Conservation (phyloP, 2,888 invertebrate genomes). For the Strigamia transsilvanica region DNA sequence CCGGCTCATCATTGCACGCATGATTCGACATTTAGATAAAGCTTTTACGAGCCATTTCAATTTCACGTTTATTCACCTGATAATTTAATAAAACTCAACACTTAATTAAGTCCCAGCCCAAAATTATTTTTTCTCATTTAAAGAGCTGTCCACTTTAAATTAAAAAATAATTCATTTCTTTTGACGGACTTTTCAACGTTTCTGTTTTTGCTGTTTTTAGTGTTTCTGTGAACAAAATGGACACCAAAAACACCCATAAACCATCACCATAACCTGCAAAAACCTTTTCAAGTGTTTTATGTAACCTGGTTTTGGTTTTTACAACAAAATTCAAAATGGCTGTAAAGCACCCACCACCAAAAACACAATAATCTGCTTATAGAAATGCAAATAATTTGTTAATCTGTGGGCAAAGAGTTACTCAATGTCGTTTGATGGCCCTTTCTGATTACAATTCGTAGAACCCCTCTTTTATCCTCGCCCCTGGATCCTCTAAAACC, state of each 20-base stretch:
- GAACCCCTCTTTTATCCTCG: not conserved
- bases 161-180: too few species aligned
- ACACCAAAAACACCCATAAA: too few species aligned
- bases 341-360: too few species aligned
- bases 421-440: conserved; percentile 14
- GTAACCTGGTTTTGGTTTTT: too few species aligned
- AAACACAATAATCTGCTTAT: not conserved
- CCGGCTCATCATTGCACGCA: not conserved
- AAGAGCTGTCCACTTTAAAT: not conserved
- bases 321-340: too few species aligned
- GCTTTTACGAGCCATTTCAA: not conserved
- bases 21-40: not conserved
- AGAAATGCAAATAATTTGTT: not conserved
- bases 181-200: too few species aligned
- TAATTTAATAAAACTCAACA: conserved; percentile 1
- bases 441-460: conserved; percentile 17
- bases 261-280: too few species aligned
- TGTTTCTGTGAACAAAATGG: too few species aligned
- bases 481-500: not conserved
- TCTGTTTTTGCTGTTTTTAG: too few species aligned
- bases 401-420: conserved; percentile 13
- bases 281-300: too few species aligned
- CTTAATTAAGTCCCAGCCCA: not conserved
- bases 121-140: not conserved
- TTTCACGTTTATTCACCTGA: not conserved